Evolutionary conservation across 2,113 vertebrate species (phyloP), one percentile per base, ranked within the genome.

Genomic region (Gymnorhina tibicen): DNA sequence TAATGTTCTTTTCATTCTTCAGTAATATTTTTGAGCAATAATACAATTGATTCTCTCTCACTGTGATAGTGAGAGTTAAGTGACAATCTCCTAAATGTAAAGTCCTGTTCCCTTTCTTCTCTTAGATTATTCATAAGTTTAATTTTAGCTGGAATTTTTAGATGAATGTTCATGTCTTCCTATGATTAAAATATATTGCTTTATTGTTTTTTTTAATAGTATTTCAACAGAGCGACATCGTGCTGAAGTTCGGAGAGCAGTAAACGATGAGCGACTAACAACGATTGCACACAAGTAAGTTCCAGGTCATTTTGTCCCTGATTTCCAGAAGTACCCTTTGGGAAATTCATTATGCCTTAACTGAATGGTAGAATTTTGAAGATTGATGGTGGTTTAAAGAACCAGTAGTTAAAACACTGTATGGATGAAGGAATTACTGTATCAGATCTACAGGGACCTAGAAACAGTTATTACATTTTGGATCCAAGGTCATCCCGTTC

Each of bases 241-340:
- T 7, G 99, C 99, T 30, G 99, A 99, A 95, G 99, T 99, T 81
- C 99, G 99, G 94, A 98, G 99, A 95, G 99, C 99, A 22, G 99
- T 99, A 67, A 99, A 99, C 30, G 99, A 99, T 98, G 99, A 99
- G 77, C 99, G 99, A 60, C 98, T 99, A 92, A 99, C 99, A 83
- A 99, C 99, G 9, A 99, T 99, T 64, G 99, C 99, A 44, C 99
- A 99, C 97, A 99, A 99, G 99, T 99, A 97, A 99, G 99, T 97
- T 87, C 70, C 53, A 69, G 87, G 44, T 97, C 53, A 47, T 96
- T 97, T 93, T 84, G 91, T 96, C 27, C 5, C 21, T 72, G 58
- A 73, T 89, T 93, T 94, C 77, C 49, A 72, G 19, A 78, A 37
- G 23, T 58, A 81, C 44, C 74, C 83, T 85, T 85, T 96, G 93